phyloP scores from a whole-genome alignment of 37 sponge, comb jelly and placozoan species.

The Beroe ovata region DNA sequence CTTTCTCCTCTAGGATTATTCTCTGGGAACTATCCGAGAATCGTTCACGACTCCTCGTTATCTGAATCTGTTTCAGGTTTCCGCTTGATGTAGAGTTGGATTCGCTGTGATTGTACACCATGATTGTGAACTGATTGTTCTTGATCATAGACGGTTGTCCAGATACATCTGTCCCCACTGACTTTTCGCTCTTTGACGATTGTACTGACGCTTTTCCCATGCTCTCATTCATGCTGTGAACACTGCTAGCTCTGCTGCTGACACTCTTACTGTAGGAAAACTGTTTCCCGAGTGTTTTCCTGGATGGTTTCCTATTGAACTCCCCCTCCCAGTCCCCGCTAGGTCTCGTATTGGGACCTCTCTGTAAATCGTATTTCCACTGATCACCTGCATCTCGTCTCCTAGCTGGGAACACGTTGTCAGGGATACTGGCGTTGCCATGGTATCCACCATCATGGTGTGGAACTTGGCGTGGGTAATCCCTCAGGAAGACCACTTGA shows the following conservation, averaged over 20 bases:
- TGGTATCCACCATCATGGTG: background rate
- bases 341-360: background rate
- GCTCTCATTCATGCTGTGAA: constrained; percentile 29
- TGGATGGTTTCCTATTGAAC: constrained; percentile 20
- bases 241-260: constrained; percentile 48
- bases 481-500: constrained; percentile 53
- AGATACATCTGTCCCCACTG: constrained; percentile 52
- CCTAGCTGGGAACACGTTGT: constrained; percentile 29
- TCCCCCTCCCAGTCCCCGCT: background rate
- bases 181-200: background rate
- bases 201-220: constrained; percentile 15
- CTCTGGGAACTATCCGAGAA: background rate
- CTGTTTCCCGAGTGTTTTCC: constrained; percentile 41
- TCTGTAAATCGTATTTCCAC: too few species aligned
- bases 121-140: constrained; percentile 64
- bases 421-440: background rate
- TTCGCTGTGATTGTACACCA: constrained; percentile 61
- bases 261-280: constrained; percentile 28
- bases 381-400: too few species aligned
- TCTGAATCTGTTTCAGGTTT: background rate
- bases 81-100: background rate
- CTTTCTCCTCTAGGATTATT: background rate
- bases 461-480: constrained; percentile 27
- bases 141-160: constrained; percentile 37
- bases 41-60: background rate